phyloP scores from a whole-genome alignment of 2,888 invertebrate genomes.

The Trachelus tabidus region DNA sequence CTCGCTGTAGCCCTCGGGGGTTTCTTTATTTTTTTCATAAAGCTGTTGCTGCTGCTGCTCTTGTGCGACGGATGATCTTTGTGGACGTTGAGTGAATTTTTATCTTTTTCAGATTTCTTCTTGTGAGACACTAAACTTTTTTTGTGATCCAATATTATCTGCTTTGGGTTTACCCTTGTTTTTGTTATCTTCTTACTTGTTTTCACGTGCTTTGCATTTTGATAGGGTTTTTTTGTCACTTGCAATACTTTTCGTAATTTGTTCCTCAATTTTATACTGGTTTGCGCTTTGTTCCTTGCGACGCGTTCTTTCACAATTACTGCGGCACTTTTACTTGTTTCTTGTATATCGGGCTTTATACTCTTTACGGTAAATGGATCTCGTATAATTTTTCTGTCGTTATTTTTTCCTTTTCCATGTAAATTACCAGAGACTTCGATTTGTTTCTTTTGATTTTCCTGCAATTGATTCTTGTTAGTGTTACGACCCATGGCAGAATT shows the following conservation, averaged over 20 bases:
- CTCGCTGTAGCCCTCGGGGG: neutral
- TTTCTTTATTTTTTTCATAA: neutral
- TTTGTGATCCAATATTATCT: neutral
- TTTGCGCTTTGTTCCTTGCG: neutral
- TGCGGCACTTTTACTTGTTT: neutral
- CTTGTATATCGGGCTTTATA: neutral
- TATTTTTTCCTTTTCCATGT: neutral
- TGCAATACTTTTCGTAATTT: neutral
- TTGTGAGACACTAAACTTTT: neutral
- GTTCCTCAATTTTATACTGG: neutral
- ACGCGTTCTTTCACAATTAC: neutral
- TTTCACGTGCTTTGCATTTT: neutral
- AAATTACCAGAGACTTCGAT: neutral
- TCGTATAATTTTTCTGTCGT: neutral
- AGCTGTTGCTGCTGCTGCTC: neutral
- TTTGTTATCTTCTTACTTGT: slow-evolving; percentile 7
- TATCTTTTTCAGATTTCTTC: neutral
- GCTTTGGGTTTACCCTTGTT: neutral
- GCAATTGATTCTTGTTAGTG: neutral
- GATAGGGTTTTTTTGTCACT: neutral
- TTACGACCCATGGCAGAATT: slow-evolving; percentile 27
- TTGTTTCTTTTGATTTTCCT: neutral
- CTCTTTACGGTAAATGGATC: neutral
- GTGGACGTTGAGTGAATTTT: neutral
- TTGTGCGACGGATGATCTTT: neutral